phyloP scores from a whole-genome alignment of 2,888 invertebrate species.

The Limnephilus marmoratus region DNA sequence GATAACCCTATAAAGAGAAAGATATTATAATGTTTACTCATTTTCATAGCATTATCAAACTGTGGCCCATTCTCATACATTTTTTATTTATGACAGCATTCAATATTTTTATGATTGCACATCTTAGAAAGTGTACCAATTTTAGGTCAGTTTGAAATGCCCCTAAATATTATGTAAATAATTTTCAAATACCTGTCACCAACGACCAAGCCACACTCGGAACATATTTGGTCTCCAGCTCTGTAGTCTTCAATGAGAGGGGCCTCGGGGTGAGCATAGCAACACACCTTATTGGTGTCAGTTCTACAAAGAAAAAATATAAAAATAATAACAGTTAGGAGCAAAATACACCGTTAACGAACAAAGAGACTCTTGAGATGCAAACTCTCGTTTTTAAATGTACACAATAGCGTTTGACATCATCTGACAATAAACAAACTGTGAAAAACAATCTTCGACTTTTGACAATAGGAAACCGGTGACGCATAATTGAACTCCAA shows the following conservation, averaged over 20 bases:
- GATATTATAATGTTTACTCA: neutral
- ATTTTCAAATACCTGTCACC: slow-evolving; percentile 88
- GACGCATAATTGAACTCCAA: neutral
- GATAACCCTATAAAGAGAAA: slow-evolving; percentile 85
- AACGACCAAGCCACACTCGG: slow-evolving; percentile 99
- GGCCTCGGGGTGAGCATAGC: slow-evolving; percentile 96
- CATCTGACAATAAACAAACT: neutral
- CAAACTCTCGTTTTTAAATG: neutral
- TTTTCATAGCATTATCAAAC: neutral
- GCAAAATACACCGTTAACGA: neutral
- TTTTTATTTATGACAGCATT: too few relatives aligned
- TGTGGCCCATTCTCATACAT: neutral
- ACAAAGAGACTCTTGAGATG: neutral
- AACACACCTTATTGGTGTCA: slow-evolving; percentile 88
- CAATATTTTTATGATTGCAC: neutral
- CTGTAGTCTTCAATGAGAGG: slow-evolving; percentile 98
- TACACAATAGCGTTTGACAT: neutral
- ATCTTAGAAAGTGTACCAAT: neutral
- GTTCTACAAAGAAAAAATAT: slow-evolving; percentile 75
- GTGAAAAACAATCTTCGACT: neutral
- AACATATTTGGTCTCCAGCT: slow-evolving; percentile 99
- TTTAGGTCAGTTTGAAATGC: neutral
- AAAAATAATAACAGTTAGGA: slow-evolving; percentile 66
- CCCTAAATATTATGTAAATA: neutral
- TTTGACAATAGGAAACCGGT: neutral